phyloP scores from a whole-genome alignment of 2,113 vertebrate species.

The Pangasianodon gigas region DNA sequence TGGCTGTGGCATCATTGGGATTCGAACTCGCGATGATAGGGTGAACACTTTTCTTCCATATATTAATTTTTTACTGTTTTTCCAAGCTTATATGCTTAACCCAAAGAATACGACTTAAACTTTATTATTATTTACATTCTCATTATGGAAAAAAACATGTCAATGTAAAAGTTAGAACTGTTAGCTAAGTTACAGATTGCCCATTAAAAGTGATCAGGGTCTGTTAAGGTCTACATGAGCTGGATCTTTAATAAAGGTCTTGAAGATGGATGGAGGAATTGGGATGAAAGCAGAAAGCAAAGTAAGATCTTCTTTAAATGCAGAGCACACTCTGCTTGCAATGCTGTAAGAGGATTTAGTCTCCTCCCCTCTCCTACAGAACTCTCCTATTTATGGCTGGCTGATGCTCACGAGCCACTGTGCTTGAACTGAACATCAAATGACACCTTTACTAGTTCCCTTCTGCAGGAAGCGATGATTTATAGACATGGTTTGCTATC shows the following conservation, averaged over 20 bases:
- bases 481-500: slow-evolving; percentile 6
- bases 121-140: not conserved
- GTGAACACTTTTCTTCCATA: not conserved
- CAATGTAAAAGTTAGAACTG: not conserved
- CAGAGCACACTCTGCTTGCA: slow-evolving; percentile 27
- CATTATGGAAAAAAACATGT: not conserved
- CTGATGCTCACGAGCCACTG: slow-evolving; percentile 35
- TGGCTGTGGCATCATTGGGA: not conserved
- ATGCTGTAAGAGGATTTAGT: slow-evolving; percentile 42
- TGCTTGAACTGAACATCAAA: slow-evolving; percentile 32
- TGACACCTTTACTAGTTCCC: slow-evolving; percentile 41
- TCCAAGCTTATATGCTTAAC: not conserved
- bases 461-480: slow-evolving; percentile 29
- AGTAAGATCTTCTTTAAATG: slow-evolving; percentile 38
- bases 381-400: slow-evolving; percentile 32
- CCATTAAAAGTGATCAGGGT: not conserved
- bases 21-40: not conserved
- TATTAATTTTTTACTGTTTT: not conserved
- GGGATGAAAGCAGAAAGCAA: slow-evolving; percentile 34
- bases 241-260: slow-evolving; percentile 32
- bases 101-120: not conserved
- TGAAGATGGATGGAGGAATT: slow-evolving; percentile 18
- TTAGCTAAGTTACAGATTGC: not conserved
- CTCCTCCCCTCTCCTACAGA: slow-evolving; percentile 13
- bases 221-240: not conserved